A percentile compares a stretch with the other conserved stretches of the same genome.
Evolutionary conservation across 2,888 invertebrate genomes (phyloP).

Genomic region (Bugulina stolonifera): DNA sequence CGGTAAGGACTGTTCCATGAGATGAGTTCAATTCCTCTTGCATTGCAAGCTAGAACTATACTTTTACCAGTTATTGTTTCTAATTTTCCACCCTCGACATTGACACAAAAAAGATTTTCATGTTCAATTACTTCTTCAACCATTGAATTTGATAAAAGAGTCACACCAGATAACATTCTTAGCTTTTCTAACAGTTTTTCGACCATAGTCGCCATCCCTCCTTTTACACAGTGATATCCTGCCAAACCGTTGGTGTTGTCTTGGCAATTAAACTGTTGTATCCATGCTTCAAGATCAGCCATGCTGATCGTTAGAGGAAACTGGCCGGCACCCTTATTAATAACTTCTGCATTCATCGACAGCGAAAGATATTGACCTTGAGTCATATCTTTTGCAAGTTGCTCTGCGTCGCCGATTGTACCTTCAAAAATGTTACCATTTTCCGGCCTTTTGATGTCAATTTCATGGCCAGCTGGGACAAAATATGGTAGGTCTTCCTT

Average conservation of each 20-base stretch:
- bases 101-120: background rate
- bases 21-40: background rate
- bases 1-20: background rate
- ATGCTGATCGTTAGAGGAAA: background rate
- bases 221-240: background rate
- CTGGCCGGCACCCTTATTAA: background rate
- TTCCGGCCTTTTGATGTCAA: background rate
- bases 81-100: background rate
- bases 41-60: background rate
- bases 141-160: background rate
- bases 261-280: background rate
- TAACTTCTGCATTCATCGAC: background rate
- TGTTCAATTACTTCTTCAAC: background rate
- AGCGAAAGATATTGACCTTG: background rate
- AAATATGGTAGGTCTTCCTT: background rate
- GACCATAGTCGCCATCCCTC: background rate
- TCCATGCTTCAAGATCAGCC: background rate
- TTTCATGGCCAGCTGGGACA: background rate
- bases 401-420: background rate
- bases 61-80: background rate
- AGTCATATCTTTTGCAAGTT: slow-evolving; percentile 7
- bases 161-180: background rate
- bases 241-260: background rate
- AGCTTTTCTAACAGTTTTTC: background rate
- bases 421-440: background rate